phyloP scores from a whole-genome alignment of 2,888 invertebrate genomes.

The Rhabditophanes sp. region DNA sequence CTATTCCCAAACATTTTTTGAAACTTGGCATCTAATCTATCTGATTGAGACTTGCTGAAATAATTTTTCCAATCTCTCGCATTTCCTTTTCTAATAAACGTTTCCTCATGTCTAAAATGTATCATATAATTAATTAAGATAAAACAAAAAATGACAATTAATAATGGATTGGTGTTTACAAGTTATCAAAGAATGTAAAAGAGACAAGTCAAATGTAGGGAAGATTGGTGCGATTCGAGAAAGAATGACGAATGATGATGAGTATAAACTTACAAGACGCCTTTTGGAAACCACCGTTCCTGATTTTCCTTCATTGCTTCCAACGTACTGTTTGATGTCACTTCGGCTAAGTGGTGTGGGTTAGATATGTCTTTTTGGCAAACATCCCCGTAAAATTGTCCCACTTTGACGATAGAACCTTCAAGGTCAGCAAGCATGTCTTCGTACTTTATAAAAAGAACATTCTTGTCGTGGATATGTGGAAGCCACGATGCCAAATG shows the following conservation, averaged over 20 bases:
- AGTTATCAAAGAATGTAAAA: too few species aligned
- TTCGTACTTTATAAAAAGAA: conserved; percentile 31
- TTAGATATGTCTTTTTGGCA: conserved; percentile 24
- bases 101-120: conserved; percentile 21
- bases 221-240: too few species aligned
- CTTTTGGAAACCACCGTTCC: conserved; percentile 35
- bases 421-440: conserved; percentile 32
- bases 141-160: background rate
- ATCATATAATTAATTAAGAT: background rate
- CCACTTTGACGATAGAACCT: conserved; percentile 25
- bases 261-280: conserved; percentile 18
- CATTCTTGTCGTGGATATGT: conserved; percentile 24
- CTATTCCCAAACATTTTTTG: conserved; percentile 6
- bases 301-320: conserved; percentile 42
- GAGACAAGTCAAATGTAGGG: too few species aligned
- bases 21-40: conserved; percentile 22
- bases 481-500: conserved; percentile 30
- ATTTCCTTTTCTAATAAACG: conserved; percentile 40
- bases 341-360: conserved; percentile 13
- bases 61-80: conserved; percentile 41
- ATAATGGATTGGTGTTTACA: too few species aligned
- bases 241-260: too few species aligned
- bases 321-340: conserved; percentile 27
- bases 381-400: conserved; percentile 31
- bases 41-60: conserved; percentile 32